These are phyloP conservation scores for Aradus depressus DNA, from an alignment of 2,888 invertebrate genomes.

Conservation along the genomic window DNA sequence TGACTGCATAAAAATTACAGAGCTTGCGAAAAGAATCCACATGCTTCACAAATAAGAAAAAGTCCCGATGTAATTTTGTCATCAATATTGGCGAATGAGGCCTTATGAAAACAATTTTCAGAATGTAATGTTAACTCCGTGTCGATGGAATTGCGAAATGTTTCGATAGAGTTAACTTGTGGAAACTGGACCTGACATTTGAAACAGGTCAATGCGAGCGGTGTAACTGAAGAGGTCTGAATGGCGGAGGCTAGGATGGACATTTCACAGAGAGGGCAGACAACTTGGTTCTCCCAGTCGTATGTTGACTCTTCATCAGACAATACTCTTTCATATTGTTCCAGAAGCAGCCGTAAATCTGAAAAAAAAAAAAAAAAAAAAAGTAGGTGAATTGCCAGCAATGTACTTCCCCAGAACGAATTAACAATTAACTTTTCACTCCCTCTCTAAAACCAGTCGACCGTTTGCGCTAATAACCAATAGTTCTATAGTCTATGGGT, in stretches of 20 bases:
- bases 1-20: conserved; percentile 12
- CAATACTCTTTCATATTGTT: conserved; percentile 34
- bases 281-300: conserved; percentile 32
- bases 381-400: too few relatives aligned
- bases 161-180: neutral
- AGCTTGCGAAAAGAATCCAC: conserved; percentile 16
- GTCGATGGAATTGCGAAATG: conserved; percentile 8
- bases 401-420: too few relatives aligned
- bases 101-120: conserved; percentile 12
- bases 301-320: conserved; percentile 32
- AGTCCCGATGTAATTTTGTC: conserved; percentile 16
- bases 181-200: conserved; percentile 20
- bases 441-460: too few relatives aligned
- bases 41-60: conserved; percentile 20
- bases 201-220: conserved; percentile 6
- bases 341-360: conserved; percentile 31
- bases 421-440: too few relatives aligned
- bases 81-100: conserved; percentile 17
- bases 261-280: conserved; percentile 38
- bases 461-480: too few relatives aligned
- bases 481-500: neutral
- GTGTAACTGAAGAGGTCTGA: neutral
- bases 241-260: conserved; percentile 10
- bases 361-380: conserved; percentile 5
- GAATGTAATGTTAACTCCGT: conserved; percentile 7